Percentiles rank a stretch among this genome's conserved stretches.
These are phyloP conservation scores for Rosalia funebris DNA, from an alignment of 2,888 invertebrate species.

Conservation along the genomic window DNA sequence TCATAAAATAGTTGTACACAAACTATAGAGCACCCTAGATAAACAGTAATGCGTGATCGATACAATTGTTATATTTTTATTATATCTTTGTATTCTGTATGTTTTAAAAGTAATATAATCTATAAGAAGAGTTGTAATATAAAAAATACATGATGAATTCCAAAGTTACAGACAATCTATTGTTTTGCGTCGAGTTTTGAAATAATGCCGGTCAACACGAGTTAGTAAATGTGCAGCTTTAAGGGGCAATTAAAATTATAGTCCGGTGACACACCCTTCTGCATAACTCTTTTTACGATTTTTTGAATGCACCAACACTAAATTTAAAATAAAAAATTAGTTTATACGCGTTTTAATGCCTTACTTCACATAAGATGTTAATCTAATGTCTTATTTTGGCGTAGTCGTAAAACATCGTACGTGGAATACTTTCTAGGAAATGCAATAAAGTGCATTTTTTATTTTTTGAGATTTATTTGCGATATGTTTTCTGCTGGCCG, in stretches of 20 bases:
- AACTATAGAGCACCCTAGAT: too few species aligned
- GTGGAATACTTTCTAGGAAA: constrained; percentile 18
- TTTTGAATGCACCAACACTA: constrained; percentile 16
- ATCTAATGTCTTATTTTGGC: constrained; percentile 31
- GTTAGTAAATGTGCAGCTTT: neutral
- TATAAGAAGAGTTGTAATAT: too few species aligned
- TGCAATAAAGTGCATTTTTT: constrained; percentile 16
- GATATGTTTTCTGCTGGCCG: too few species aligned
- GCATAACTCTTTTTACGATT: constrained; percentile 33
- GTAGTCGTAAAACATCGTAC: constrained; percentile 9
- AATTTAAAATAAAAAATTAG: constrained; percentile 33
- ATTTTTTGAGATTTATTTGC: neutral
- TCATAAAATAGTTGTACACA: too few species aligned
- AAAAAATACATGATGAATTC: too few species aligned
- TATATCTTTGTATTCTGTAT: too few species aligned
- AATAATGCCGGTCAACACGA: neutral
- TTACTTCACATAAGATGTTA: constrained; percentile 31
- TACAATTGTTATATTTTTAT: too few species aligned
- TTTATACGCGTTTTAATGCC: constrained; percentile 32
- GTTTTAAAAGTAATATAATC: too few species aligned
- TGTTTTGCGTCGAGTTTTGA: neutral
- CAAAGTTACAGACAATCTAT: too few species aligned
- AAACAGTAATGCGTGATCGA: too few species aligned
- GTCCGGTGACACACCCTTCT: constrained; percentile 21
- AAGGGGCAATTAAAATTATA: neutral